Conservation (phyloP, 1,140 invertebrate species). For the Atta cephalotes region DNA sequence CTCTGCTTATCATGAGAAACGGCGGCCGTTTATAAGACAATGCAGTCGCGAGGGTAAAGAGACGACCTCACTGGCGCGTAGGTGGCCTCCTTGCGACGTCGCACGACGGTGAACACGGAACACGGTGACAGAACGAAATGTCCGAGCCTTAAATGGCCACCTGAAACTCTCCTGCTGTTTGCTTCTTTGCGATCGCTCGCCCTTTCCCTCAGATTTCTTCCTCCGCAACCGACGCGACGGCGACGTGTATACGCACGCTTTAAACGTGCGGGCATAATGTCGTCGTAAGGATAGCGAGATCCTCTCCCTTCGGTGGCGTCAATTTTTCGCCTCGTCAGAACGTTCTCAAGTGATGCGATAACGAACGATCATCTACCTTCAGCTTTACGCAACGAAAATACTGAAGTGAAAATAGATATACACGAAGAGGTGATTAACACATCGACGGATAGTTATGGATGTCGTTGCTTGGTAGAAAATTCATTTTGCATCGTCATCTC, state of each 20-base stretch:
- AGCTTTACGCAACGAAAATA: not conserved
- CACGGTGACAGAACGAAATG: slow-evolving; percentile 85
- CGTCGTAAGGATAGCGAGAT: slow-evolving; percentile 43
- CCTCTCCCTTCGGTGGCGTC: slow-evolving; percentile 11
- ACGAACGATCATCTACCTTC: not conserved
- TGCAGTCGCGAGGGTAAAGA: slow-evolving; percentile 74
- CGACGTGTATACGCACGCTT: slow-evolving; percentile 17
- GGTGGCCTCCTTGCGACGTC: slow-evolving; percentile 81
- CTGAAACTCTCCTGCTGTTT: slow-evolving; percentile 72
- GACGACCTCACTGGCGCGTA: slow-evolving; percentile 78
- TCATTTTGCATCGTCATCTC: not conserved
- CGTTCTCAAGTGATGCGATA: slow-evolving; percentile 48
- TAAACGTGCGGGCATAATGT: slow-evolving; percentile 30
- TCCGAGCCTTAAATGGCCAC: slow-evolving; percentile 84
- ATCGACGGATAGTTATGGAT: not conserved
- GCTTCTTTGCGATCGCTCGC: slow-evolving; percentile 29
- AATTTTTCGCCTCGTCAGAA: slow-evolving; percentile 57
- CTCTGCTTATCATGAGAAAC: slow-evolving; percentile 83
- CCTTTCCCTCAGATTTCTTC: slow-evolving; percentile 33
- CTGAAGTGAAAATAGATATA: slow-evolving; percentile 9
- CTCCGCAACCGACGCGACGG: slow-evolving; percentile 1
- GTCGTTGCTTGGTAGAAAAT: slow-evolving; percentile 1
- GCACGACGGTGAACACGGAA: slow-evolving; percentile 79
- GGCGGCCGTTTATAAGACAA: slow-evolving; percentile 82
- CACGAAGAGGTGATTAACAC: slow-evolving; percentile 4